Evolutionary conservation across 1,140 invertebrate species (phyloP).

Genomic region (honey bee (Apis mellifera)): Amel_HAv3.1 CM009939.2:9775501-9776000

Average conservation of each 20-base stretch:
- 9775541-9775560: background rate
- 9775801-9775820: background rate
- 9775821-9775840: background rate
- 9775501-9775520: background rate
- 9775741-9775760: background rate
- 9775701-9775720: background rate
- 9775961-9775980: slow-evolving; percentile 45
- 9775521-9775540: background rate
- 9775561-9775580: background rate
- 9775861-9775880: slow-evolving; percentile 44
- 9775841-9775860: slow-evolving; percentile 40
- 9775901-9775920: slow-evolving; percentile 54
- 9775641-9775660: background rate
- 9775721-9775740: background rate
- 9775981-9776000: slow-evolving; percentile 20
- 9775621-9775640: background rate
- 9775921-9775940: slow-evolving; percentile 51
- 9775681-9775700: background rate
- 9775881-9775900: slow-evolving; percentile 55
- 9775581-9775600: background rate
- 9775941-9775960: slow-evolving; percentile 48
- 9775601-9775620: background rate
- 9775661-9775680: background rate
- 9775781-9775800: slow-evolving; percentile 8
- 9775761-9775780: background rate